A percentile compares a stretch with the other conserved stretches of the same genome.
These are phyloP conservation scores for Aldrovandia affinis DNA, from an alignment of 2,797 vertebrate genomes.

Conservation along the genomic window DNA sequence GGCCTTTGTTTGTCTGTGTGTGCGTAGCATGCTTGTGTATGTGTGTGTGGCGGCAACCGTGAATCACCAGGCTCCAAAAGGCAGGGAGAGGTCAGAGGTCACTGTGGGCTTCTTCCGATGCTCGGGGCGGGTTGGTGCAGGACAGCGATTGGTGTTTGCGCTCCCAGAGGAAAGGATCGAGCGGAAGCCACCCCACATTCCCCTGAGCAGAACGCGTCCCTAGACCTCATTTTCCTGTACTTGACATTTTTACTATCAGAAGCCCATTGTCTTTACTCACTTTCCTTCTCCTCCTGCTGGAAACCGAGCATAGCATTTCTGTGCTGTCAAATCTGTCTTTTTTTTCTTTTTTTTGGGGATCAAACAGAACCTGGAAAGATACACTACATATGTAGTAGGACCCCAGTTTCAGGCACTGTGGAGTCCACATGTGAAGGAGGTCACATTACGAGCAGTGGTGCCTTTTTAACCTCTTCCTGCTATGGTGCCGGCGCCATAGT, in stretches of 20 bases:
- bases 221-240: neutral
- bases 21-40: neutral
- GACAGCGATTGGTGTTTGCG: neutral
- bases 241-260: neutral
- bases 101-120: neutral
- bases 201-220: neutral
- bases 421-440: neutral
- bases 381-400: neutral
- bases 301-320: neutral
- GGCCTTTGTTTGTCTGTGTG: neutral
- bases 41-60: slow-evolving; percentile 4
- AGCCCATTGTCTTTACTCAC: neutral
- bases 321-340: neutral
- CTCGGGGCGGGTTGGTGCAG: neutral
- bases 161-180: neutral
- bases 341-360: neutral
- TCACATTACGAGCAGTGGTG: too few relatives aligned
- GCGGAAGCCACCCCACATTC: neutral
- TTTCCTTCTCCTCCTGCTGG: neutral
- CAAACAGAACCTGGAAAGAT: neutral
- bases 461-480: too few relatives aligned
- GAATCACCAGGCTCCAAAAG: neutral
- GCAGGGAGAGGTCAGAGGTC: slow-evolving; percentile 9
- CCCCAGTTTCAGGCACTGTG: neutral
- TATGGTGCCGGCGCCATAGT: too few relatives aligned